Evolutionary conservation across 2,888 invertebrate genomes (phyloP), one percentile per base, ranked within the genome.

Genomic region (Ceriagrion tenellum): DNA sequence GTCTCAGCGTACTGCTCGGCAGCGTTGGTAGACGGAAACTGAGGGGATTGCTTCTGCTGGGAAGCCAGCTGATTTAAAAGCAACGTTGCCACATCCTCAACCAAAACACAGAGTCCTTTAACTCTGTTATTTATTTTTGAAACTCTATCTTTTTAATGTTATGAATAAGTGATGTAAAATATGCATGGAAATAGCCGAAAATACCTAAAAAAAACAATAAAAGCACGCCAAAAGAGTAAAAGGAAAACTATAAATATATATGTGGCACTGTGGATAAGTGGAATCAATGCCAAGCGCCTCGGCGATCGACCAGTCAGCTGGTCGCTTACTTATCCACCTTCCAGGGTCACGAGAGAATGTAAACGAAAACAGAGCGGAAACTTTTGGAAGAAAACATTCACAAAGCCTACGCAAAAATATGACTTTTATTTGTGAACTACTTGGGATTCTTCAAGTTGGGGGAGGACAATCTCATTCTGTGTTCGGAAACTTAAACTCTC

Each of bases 251-350:
- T n/a, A 69, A 20, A 26, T 69, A 69, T 74, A 35, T 40, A 93
- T 93, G 93, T 74, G 93, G 93, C 69, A 69, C 74, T 93, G 20
- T 47, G 30, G 69, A 55, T 40, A 26, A 35, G 40, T 93, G 93
- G 93, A 93, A 93, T 93, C 93, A 93, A 93, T 93, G 93, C 93
- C 93, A 93, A 93, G 69, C 55, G 69, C 93, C 47, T 63, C 69
- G 40, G 74, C 93, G 69, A 93, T 93, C 93, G 93, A 93, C 93
- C 93, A 93, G 93, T 93, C 93, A 93, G 93, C 93, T 93, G 93
- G 93, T 93, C n/a, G 63, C 93, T 59, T 69, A 47, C 26, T 47
- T 93, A 26, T 23, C 47, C 47, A 13, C 40, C 47, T 93, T 47
- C 93, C 93, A 93, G 93, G 93, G 93, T 16, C 93, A 40, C 26